Evolutionary conservation across 2,797 vertebrate species (phyloP).

Genomic region (Leptatherina wallacei): DNA sequence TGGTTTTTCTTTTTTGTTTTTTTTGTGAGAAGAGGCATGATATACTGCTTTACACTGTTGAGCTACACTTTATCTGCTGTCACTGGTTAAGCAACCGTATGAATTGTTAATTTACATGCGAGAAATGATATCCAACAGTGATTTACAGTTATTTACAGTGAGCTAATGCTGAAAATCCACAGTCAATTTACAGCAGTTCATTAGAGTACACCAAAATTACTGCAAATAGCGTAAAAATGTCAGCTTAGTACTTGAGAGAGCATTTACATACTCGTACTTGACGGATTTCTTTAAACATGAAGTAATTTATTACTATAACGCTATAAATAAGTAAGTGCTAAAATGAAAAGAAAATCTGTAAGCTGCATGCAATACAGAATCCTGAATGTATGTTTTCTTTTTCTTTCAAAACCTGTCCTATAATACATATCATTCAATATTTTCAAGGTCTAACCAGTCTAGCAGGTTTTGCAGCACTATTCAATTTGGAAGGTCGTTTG

Average conservation of each 20-base stretch:
- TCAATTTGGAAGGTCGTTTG: constrained; percentile 6
- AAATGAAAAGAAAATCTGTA: constrained; percentile 1
- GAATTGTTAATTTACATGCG: not conserved
- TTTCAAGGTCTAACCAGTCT: not conserved
- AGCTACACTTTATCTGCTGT: not conserved
- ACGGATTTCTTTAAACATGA: not conserved
- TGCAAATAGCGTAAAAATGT: not conserved
- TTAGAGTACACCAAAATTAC: no score
- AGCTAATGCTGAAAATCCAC: not conserved
- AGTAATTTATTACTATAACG: not conserved
- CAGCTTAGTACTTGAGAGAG: not conserved
- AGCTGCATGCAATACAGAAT: not conserved
- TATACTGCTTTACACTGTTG: not conserved
- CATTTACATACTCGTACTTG: not conserved
- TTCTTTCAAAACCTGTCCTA: not conserved
- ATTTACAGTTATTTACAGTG: not conserved
- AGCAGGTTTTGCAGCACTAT: not conserved
- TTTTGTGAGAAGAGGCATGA: not conserved
- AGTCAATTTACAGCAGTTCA: not conserved
- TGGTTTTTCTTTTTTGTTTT: not conserved
- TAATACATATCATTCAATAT: not conserved
- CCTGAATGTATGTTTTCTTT: not conserved
- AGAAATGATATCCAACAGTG: not conserved
- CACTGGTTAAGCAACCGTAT: not conserved
- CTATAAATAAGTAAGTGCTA: not conserved